phyloP scores from a whole-genome alignment of 1,140 invertebrate genomes.

The Bicyclus anynana region DNA sequence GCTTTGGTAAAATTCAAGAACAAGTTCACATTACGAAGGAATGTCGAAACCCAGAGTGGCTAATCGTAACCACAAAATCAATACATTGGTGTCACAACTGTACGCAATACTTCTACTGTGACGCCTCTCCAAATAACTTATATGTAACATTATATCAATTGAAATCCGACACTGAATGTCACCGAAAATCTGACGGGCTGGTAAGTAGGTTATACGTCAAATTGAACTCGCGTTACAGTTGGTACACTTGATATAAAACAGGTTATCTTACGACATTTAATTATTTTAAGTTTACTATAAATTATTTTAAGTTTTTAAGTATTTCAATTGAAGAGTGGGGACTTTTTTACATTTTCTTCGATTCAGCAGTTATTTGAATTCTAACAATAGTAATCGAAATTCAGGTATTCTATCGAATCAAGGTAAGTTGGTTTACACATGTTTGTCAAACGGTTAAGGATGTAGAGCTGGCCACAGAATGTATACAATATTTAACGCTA shows the following conservation, averaged over 20 bases:
- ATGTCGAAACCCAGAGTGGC: slow-evolving; percentile 6
- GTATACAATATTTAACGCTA: too few relatives aligned
- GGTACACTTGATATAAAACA: neutral
- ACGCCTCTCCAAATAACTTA: slow-evolving; percentile 41
- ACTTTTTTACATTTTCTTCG: too few relatives aligned
- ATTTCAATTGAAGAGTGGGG: too few relatives aligned
- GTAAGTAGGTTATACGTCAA: slow-evolving; percentile 31
- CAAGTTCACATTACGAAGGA: neutral
- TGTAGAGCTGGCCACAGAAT: too few relatives aligned
- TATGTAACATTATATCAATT: slow-evolving; percentile 34
- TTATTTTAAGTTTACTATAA: too few relatives aligned
- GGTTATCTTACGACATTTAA: neutral
- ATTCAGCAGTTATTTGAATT: too few relatives aligned
- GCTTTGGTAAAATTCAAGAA: neutral
- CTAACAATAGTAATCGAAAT: too few relatives aligned
- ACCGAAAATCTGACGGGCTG: slow-evolving; percentile 30
- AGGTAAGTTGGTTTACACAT: too few relatives aligned
- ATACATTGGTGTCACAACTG: slow-evolving; percentile 38
- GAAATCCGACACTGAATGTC: slow-evolving; percentile 35
- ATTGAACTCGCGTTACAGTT: slow-evolving; percentile 19
- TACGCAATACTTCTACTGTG: slow-evolving; percentile 34
- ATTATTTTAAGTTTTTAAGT: too few relatives aligned
- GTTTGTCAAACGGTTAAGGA: too few relatives aligned
- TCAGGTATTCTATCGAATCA: too few relatives aligned
- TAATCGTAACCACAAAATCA: slow-evolving; percentile 38